A percentile compares a stretch with the other conserved stretches of the same genome.
Evolutionary conservation across 2,113 vertebrate genomes (phyloP).

Genomic region (Channa maculata): DNA sequence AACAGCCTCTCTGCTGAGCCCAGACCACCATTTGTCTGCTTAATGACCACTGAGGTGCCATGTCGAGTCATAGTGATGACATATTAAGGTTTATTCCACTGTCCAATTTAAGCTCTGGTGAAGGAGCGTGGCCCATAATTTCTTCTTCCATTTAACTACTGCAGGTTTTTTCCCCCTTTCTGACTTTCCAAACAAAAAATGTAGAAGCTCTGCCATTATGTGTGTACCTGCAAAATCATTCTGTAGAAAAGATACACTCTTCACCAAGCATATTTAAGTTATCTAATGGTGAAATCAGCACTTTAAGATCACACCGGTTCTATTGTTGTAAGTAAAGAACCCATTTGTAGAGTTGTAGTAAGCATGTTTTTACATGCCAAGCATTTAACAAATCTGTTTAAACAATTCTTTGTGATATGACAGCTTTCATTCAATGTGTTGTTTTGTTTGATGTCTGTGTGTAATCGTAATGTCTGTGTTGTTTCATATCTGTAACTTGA

Average conservation of each 20-base stretch:
- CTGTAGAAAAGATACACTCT: not conserved
- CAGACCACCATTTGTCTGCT: conserved; percentile 59
- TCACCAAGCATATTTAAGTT: too few species aligned
- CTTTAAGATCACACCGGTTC: too few species aligned
- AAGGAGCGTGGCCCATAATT: conserved; percentile 35
- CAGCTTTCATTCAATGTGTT: too few species aligned
- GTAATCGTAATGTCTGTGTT: too few species aligned
- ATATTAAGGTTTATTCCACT: conserved; percentile 61
- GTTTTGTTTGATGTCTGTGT: too few species aligned
- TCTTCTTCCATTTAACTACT: conserved; percentile 18
- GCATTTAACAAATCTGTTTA: too few species aligned
- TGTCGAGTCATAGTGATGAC: conserved; percentile 63
- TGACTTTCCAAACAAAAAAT: conserved; percentile 14
- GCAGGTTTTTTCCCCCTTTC: not conserved
- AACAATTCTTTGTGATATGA: too few species aligned
- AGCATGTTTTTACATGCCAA: too few species aligned
- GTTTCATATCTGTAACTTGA: too few species aligned
- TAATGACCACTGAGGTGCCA: conserved; percentile 63
- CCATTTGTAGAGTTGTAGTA: too few species aligned
- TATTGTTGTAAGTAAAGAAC: too few species aligned
- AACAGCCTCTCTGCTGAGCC: conserved; percentile 33
- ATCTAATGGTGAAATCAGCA: too few species aligned
- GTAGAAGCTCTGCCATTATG: not conserved
- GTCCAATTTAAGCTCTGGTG: conserved; percentile 56
- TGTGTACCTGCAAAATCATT: not conserved